Conservation (phyloP, 2,797 vertebrate species). For the Poeciliopsis infans region DNA sequence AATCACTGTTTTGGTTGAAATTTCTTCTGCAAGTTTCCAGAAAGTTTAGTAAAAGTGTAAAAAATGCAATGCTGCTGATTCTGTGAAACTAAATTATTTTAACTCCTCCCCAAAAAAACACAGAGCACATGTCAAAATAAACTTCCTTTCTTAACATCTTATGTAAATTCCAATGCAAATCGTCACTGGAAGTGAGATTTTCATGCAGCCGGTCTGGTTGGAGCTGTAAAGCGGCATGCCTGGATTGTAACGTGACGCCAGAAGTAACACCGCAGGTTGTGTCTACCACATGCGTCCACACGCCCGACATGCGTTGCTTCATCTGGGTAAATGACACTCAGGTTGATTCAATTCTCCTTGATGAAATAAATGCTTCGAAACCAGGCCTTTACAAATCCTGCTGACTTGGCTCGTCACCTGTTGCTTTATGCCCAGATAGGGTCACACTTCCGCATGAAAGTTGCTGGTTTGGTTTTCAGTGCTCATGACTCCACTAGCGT, state of each 20-base stretch:
- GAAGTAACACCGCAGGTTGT: conserved; percentile 9
- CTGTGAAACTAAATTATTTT: no score
- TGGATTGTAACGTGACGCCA: conserved; percentile 27
- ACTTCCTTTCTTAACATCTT: neutral
- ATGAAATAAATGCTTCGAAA: neutral
- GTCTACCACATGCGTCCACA: neutral
- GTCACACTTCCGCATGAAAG: no score
- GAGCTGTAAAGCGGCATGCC: neutral
- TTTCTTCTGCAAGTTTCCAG: no score
- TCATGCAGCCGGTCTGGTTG: neutral
- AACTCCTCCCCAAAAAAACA: no score
- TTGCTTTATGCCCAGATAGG: no score
- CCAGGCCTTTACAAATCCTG: neutral
- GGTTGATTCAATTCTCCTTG: neutral
- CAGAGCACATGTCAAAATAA: neutral
- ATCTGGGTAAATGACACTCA: neutral
- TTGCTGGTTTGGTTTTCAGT: no score
- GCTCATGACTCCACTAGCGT: no score
- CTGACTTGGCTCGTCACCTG: neutral
- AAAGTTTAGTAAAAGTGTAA: no score
- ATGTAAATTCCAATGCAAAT: neutral
- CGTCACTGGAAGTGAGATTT: conserved; percentile 33
- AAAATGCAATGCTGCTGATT: no score
- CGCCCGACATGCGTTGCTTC: neutral
- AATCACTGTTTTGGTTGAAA: no score